Evolutionary conservation across 1,140 invertebrate species (phyloP).

Genomic region (Drosophila virilis): DNA sequence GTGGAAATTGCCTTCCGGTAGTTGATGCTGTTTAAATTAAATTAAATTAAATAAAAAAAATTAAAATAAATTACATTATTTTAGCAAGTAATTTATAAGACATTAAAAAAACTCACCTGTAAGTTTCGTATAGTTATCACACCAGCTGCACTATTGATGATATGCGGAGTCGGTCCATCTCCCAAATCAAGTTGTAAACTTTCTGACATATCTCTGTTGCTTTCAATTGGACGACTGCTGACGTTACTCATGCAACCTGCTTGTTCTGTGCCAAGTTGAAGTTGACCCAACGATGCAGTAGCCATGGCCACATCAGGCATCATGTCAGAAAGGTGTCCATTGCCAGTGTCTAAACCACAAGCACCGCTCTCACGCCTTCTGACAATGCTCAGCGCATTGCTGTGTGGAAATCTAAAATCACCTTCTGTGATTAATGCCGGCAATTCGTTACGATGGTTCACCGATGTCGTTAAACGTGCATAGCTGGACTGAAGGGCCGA

Average conservation of each 20-base stretch:
- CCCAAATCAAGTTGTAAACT: slow-evolving; percentile 90
- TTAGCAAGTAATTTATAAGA: neutral
- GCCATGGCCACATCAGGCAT: slow-evolving; percentile 96
- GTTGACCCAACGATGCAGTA: slow-evolving; percentile 89
- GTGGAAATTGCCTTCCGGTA: slow-evolving; percentile 76
- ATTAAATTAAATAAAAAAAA: too few species aligned
- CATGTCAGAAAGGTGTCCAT: slow-evolving; percentile 90
- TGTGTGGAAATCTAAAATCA: slow-evolving; percentile 84
- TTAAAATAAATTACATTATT: slow-evolving; percentile 2
- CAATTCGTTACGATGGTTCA: slow-evolving; percentile 85
- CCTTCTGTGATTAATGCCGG: slow-evolving; percentile 88
- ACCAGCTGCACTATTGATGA: slow-evolving; percentile 66
- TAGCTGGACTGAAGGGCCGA: slow-evolving; percentile 64
- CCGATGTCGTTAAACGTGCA: slow-evolving; percentile 67
- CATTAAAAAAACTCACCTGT: slow-evolving; percentile 56
- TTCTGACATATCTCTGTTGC: slow-evolving; percentile 71
- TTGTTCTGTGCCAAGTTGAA: slow-evolving; percentile 84
- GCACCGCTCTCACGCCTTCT: slow-evolving; percentile 57
- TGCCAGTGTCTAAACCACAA: slow-evolving; percentile 70
- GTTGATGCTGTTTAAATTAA: slow-evolving; percentile 63
- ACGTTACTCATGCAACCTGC: slow-evolving; percentile 36
- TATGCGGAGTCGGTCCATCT: slow-evolving; percentile 88
- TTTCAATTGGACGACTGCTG: slow-evolving; percentile 39
- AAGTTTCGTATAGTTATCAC: slow-evolving; percentile 69
- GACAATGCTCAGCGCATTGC: slow-evolving; percentile 62